Conservation (phyloP, 1,140 invertebrate genomes). For the Eupristina koningsbergeri region DNA sequence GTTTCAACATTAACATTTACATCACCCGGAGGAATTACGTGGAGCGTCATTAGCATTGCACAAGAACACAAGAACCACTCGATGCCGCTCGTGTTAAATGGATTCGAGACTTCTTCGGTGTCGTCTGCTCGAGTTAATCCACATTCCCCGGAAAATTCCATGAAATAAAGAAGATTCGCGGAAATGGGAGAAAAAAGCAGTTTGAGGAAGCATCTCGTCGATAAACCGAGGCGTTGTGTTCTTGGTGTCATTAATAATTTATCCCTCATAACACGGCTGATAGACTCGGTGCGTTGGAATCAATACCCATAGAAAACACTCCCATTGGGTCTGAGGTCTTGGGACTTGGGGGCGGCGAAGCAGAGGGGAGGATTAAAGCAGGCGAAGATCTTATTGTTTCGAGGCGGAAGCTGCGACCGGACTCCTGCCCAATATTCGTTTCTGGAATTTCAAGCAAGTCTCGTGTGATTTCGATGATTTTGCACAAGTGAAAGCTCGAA, state of each 20-base stretch:
- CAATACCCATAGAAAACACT: constrained; percentile 18
- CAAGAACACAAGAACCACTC: no score
- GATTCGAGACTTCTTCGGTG: no score
- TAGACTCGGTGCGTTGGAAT: neutral
- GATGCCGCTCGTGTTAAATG: no score
- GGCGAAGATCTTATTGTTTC: no score
- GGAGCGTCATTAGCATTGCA: no score
- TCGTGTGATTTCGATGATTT: neutral
- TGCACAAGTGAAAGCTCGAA: no score
- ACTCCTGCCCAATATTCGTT: no score
- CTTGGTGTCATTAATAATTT: neutral
- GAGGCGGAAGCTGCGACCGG: no score
- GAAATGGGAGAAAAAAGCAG: neutral
- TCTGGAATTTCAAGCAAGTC: neutral
- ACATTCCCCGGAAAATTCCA: no score
- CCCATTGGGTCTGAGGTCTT: neutral
- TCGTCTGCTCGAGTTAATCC: neutral
- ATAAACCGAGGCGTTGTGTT: neutral
- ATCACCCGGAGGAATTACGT: neutral
- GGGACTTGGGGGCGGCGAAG: no score
- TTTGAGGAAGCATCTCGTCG: neutral
- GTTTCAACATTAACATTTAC: neutral
- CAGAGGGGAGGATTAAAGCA: no score
- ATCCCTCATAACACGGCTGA: constrained; percentile 1
- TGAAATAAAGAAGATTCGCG: neutral